Percentiles rank a stretch among this genome's conserved stretches.
Evolutionary conservation across 2,888 invertebrate species (phyloP).

Genomic region (Hyposoter didymator): DNA sequence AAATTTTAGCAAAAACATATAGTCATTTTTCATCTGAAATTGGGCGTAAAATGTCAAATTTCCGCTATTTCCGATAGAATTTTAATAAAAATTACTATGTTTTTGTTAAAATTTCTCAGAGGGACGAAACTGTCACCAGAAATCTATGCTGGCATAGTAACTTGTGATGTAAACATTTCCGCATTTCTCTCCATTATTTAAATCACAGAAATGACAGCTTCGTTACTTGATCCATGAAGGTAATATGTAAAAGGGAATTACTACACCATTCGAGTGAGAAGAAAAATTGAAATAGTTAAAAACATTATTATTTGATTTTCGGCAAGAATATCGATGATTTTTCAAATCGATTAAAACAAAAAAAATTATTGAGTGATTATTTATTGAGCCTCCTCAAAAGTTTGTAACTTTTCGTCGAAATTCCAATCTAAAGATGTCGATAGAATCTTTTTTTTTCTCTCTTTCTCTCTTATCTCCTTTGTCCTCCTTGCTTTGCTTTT

Average conservation of each 20-base stretch:
- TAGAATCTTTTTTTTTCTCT: background rate
- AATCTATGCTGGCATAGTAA: too few species aligned
- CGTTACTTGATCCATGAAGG: background rate
- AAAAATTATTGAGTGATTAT: background rate
- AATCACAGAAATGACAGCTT: background rate
- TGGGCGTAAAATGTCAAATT: too few species aligned
- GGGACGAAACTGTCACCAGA: too few species aligned
- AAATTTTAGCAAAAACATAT: too few species aligned
- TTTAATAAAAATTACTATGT: too few species aligned
- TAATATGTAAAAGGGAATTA: background rate
- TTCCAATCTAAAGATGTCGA: constrained; percentile 16
- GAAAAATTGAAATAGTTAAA: background rate
- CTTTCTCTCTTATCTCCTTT: constrained; percentile 67
- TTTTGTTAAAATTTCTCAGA: too few species aligned
- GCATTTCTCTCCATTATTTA: too few species aligned
- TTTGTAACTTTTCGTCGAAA: constrained; percentile 5
- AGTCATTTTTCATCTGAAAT: too few species aligned
- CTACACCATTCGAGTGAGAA: too few species aligned
- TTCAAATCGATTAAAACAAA: background rate
- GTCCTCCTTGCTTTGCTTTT: constrained; percentile 41
- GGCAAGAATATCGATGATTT: background rate
- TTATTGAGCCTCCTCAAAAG: background rate
- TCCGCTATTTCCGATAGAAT: too few species aligned
- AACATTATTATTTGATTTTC: background rate
- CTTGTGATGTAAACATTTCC: too few species aligned